phyloP scores from a whole-genome alignment of 2,888 invertebrate species.

The Antheraea yamamai region DNA sequence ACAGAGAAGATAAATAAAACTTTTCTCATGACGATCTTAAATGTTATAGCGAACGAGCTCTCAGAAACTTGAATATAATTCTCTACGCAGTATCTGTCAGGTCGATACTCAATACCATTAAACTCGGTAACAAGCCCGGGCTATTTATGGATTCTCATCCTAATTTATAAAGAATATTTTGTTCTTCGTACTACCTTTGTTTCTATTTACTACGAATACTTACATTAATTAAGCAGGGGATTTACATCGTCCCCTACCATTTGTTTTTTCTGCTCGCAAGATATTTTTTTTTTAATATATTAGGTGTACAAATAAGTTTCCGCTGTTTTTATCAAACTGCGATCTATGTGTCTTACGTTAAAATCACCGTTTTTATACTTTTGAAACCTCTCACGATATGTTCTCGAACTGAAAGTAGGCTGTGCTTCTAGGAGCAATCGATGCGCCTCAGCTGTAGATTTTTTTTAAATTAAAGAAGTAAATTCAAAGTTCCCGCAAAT shows the following conservation, averaged over 20 bases:
- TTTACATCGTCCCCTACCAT: slow-evolving; percentile 30
- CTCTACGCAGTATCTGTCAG: neutral
- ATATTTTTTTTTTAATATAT: neutral
- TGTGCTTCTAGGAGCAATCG: no score
- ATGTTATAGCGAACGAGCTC: neutral
- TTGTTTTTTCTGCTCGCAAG: neutral
- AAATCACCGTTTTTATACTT: no score
- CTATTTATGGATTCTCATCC: slow-evolving; percentile 6
- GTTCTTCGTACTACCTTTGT: slow-evolving; percentile 24
- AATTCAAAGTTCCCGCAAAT: no score
- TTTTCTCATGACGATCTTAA: neutral
- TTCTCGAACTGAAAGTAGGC: no score
- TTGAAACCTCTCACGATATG: no score
- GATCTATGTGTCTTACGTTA: no score
- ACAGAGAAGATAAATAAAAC: neutral
- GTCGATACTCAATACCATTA: slow-evolving; percentile 2
- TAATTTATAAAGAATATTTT: slow-evolving; percentile 8
- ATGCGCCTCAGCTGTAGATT: no score
- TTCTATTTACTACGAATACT: slow-evolving; percentile 26
- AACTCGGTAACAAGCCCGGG: neutral
- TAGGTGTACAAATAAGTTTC: no score
- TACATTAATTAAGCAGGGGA: slow-evolving; percentile 40
- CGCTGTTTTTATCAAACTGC: no score
- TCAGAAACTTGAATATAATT: neutral
- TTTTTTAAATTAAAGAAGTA: no score